These are phyloP conservation scores for Ia io DNA, from an alignment of 2,113 vertebrate species.

Conservation along the genomic window DNA sequence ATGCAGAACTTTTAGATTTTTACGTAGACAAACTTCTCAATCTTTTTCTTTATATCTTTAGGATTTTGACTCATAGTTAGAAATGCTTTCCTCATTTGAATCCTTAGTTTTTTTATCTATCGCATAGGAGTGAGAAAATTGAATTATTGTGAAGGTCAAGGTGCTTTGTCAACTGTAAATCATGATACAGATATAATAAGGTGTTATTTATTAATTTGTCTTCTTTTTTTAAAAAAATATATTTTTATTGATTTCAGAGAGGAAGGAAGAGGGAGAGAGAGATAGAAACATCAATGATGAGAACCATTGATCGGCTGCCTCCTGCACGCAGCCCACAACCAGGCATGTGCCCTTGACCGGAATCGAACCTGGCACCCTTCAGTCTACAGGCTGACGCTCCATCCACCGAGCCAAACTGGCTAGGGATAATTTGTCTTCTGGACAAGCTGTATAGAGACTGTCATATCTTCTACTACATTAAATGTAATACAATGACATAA, in stretches of 20 bases:
- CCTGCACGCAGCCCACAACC: too few relatives aligned
- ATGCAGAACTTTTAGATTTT: conserved; percentile 23
- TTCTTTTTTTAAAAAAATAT: not conserved
- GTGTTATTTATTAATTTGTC: conserved; percentile 63
- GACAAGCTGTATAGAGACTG: conserved; percentile 27
- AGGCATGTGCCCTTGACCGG: too few relatives aligned
- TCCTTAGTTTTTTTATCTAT: conserved; percentile 30
- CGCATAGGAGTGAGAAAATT: not conserved
- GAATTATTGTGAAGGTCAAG: conserved; percentile 60
- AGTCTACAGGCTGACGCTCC: too few relatives aligned
- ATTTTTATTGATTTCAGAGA: too few relatives aligned
- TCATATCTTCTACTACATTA: not conserved
- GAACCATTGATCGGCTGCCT: too few relatives aligned
- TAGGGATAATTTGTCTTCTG: conserved; percentile 50
- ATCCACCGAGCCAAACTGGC: too few relatives aligned
- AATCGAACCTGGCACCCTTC: too few relatives aligned
- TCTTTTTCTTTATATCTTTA: conserved; percentile 54
- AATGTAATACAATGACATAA: not conserved
- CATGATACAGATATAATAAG: conserved; percentile 62
- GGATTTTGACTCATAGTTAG: conserved; percentile 49
- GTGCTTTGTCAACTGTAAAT: conserved; percentile 64
- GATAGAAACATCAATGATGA: too few relatives aligned
- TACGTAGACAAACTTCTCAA: not conserved
- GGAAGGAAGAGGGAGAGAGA: too few relatives aligned
- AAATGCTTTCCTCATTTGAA: conserved; percentile 14